Percentiles rank a stretch among this genome's conserved stretches.
Evolutionary conservation across 2,888 invertebrate species (phyloP).

Genomic region (Graphium colonna): DNA sequence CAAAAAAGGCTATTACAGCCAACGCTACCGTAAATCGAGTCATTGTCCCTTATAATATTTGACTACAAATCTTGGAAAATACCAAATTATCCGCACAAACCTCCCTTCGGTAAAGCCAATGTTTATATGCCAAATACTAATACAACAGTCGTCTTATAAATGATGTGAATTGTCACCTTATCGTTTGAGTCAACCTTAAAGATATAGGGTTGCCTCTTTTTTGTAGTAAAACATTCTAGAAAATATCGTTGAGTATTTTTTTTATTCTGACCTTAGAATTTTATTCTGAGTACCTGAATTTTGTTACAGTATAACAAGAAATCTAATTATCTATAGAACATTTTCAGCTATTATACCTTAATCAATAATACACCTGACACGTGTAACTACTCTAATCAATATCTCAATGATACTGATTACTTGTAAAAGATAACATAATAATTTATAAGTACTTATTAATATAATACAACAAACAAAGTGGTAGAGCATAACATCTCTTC

Average conservation of each 20-base stretch:
- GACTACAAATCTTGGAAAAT: not conserved
- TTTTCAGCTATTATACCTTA: too few relatives aligned
- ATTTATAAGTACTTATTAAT: too few relatives aligned
- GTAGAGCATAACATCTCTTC: too few relatives aligned
- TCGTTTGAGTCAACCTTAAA: constrained; percentile 9
- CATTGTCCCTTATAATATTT: constrained; percentile 3
- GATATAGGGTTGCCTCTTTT: constrained; percentile 13
- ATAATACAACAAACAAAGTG: too few relatives aligned
- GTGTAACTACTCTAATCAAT: too few relatives aligned
- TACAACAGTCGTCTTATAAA: constrained; percentile 18
- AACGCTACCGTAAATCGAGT: constrained; percentile 2
- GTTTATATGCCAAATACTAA: constrained; percentile 18
- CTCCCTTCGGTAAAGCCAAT: not conserved
- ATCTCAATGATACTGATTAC: too few relatives aligned
- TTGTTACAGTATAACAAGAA: too few relatives aligned
- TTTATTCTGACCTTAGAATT: too few relatives aligned
- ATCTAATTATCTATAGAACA: too few relatives aligned
- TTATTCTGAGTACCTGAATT: too few relatives aligned
- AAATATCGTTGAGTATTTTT: not conserved
- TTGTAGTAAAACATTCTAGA: not conserved
- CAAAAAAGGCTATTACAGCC: not conserved
- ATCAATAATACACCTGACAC: too few relatives aligned
- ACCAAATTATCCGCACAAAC: not conserved
- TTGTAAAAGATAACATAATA: too few relatives aligned
- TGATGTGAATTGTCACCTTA: constrained; percentile 13